phyloP scores from a whole-genome alignment of 2,888 invertebrate genomes.

The Drosophila limbata region DNA sequence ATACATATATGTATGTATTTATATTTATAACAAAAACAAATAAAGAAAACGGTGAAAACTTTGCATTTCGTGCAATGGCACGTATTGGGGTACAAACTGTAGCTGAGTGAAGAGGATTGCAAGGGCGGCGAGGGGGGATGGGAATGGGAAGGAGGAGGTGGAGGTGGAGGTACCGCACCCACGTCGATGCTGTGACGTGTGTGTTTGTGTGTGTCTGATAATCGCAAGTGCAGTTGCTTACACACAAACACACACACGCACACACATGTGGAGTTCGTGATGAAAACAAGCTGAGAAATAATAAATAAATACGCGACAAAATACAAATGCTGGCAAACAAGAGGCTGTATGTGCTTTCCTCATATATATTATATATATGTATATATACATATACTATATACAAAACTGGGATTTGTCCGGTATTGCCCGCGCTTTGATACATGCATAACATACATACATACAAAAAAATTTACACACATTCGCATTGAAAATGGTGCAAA shows the following conservation, averaged over 20 bases:
- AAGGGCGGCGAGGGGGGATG: not conserved
- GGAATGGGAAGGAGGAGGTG: too few species aligned
- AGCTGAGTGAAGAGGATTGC: not conserved
- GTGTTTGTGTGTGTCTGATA: slow-evolving; percentile 34
- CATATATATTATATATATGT: not conserved
- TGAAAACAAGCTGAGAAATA: slow-evolving; percentile 50
- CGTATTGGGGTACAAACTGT: slow-evolving; percentile 45
- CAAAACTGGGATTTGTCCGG: not conserved
- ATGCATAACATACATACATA: too few species aligned
- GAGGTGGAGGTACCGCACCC: slow-evolving; percentile 40
- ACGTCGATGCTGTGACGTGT: slow-evolving; percentile 43
- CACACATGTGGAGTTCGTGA: slow-evolving; percentile 46
- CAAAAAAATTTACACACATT: too few species aligned
- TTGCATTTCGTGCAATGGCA: slow-evolving; percentile 64
- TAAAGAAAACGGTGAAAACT: slow-evolving; percentile 52
- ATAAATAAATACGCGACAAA: slow-evolving; percentile 49
- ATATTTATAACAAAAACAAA: slow-evolving; percentile 12
- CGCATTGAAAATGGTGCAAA: too few species aligned
- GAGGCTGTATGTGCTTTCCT: slow-evolving; percentile 9
- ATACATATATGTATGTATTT: not conserved
- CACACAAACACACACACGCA: not conserved
- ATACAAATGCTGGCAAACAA: slow-evolving; percentile 19
- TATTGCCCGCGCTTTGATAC: not conserved
- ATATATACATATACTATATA: not conserved
- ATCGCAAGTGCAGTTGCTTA: slow-evolving; percentile 63